Base-by-base conservation (phyloP, 2,888 invertebrate genomes). In the Chesias legatella region DNA sequence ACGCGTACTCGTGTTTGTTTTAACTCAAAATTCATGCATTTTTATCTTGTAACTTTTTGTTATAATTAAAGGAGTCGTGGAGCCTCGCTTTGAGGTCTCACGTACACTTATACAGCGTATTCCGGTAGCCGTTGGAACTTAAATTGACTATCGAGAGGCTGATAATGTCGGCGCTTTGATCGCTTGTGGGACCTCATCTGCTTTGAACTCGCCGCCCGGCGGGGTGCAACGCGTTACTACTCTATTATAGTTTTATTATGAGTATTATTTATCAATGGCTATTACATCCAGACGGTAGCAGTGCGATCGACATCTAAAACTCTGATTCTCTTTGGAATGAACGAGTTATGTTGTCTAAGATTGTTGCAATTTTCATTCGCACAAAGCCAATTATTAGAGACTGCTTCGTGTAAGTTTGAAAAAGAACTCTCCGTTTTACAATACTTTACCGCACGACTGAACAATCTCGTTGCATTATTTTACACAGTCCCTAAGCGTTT, bases 111-210 rank as follows among this genome's bases (percentile, higher is more conserved):
- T 48, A 41, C 45, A 42, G 51, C 69, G 77, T 76, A 79, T 66
- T 63, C 58, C 83, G 67, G 84, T 79, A 83, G 84, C 81, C 42
- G 56, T 45, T 41, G 45, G 40, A 37, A 35, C 56, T 60, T 62
- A 65, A 72, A 75, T 75, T 69, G 56, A 65, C 73, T 69, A 74
- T 77, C 67, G 68, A 76, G 79, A 74, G 68, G 73, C 60, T 68
- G 78, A 79, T 79, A 79, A 77, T 69, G 74, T 66, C 78, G 74
- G 73, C 63, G 52, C 81, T 79, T 82, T 83, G 79, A 80, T 74
- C 67, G 63, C 21, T 20, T 26, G 34, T 35, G 33, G 26, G 45
- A 45, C 26, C 35, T 43, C 61, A 56, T 63, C 62, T 65, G 57
- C 69, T 82, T 85, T 85, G 74, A 81, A 75, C 73, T 67, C 58